Evolutionary conservation across 1,140 invertebrate genomes (phyloP), one percentile per base, ranked within the genome.

Genomic region (Diorhabda sublineata): DNA sequence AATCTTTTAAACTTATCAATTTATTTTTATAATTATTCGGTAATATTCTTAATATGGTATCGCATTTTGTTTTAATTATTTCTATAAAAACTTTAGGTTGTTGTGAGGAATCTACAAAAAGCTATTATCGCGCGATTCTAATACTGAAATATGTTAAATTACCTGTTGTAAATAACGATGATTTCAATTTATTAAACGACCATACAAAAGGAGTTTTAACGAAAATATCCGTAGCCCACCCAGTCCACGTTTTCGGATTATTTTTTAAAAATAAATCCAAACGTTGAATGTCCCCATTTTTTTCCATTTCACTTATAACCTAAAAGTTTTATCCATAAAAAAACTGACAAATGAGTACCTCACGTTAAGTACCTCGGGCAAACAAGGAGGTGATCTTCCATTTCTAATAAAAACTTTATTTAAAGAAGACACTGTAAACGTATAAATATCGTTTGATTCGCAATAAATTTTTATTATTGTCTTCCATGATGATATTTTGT

Each of bases 401-500:
- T 84, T 82, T 61, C 78, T 72, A 62, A 76, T 71, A 71, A 85
- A 84, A 8, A 73, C 74, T 57, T 74, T 75, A 59, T 77, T 76
- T 5, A 85, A 66, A 5, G 80, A 76, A 9, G 67, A 60, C 9
- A 79, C 60, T 47, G 71, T 79, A 67, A 86, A 82, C 1, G 67
- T 63, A 68, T 80, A 78, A 5, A 74, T 67, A 64, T 80, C 76
- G 63, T 78, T 78, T 44, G 79, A 67, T 4, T 73, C 58, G 70
- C 82, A 84, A 77, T 82, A 83, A 7, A 76, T 66, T 44, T 78
- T 73, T 58, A 85, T 84, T 4, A 81, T 66, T 57, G 76, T 74
- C 69, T 79, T 80, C 85, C 85, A 86, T 73, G 83, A 84, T 42
- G 80, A 75, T 47, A 85, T 76, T 79, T 85, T 86, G 9, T 77